Percentiles rank a stretch among this genome's conserved stretches.
These are phyloP conservation scores for Porites divaricata DNA, from an alignment of 92 coral and sea anemone genomes.

Conservation along the genomic window DNA sequence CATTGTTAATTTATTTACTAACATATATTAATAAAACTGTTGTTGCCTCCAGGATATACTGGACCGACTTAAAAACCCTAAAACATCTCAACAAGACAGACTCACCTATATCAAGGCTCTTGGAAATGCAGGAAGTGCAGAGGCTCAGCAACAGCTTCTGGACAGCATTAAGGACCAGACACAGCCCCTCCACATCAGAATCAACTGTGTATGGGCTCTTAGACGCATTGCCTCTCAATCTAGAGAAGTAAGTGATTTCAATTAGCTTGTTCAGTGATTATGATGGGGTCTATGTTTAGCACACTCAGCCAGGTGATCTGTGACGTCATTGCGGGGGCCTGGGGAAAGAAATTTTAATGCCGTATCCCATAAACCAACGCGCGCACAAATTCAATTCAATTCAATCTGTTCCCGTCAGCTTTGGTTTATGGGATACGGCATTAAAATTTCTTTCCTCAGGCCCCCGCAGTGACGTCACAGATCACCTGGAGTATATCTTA, in stretches of 20 bases:
- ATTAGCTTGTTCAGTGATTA: no score
- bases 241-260: conserved; percentile 38
- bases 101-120: conserved; percentile 71
- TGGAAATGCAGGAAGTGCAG: conserved; percentile 80
- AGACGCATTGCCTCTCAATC: conserved; percentile 65
- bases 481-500: no score
- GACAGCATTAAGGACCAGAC: conserved; percentile 34
- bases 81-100: conserved; percentile 30
- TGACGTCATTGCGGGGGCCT: no score
- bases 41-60: conserved; percentile 2
- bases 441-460: no score
- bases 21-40: not conserved
- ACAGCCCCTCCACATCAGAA: conserved; percentile 53
- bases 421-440: no score
- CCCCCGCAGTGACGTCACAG: no score
- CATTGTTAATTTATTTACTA: not conserved
- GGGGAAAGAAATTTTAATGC: no score
- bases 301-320: no score
- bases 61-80: not conserved
- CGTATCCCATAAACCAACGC: no score
- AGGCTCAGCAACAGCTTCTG: conserved; percentile 34
- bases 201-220: conserved; percentile 89
- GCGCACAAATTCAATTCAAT: no score
- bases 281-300: no score
- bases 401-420: no score